Conservation (phyloP, 2,797 vertebrate species). For the Octomys mimax region DNA sequence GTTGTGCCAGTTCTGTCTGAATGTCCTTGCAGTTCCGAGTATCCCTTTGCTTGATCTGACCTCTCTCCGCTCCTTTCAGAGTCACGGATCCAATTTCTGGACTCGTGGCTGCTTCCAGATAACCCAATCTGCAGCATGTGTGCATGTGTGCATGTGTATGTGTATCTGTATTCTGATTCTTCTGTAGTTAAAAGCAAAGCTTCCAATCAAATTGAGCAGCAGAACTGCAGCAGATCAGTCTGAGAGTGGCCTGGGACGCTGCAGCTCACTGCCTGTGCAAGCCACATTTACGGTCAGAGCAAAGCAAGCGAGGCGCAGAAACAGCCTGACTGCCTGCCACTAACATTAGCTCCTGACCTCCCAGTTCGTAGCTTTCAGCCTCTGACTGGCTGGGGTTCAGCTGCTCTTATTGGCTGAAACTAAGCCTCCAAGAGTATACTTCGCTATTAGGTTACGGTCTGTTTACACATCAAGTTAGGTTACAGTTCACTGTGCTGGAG, state of each 20-base stretch:
- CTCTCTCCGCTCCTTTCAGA: not conserved
- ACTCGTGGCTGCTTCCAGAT: not conserved
- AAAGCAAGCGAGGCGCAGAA: not conserved
- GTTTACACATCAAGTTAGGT: not conserved
- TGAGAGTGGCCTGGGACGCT: not conserved
- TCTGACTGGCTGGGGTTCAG: slow-evolving; percentile 13
- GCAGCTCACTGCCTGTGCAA: not conserved
- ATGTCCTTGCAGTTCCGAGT: not conserved
- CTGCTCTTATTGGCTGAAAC: not conserved
- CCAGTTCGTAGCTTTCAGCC: not conserved
- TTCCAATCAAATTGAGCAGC: not conserved
- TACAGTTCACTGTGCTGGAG: not conserved
- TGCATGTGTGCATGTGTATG: not conserved
- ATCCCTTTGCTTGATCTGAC: not conserved
- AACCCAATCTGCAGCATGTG: not conserved
- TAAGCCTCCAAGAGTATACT: not conserved
- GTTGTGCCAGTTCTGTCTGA: not conserved
- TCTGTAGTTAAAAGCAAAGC: not conserved
- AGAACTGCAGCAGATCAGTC: not conserved
- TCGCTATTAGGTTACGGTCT: not conserved
- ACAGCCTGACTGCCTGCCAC: not conserved
- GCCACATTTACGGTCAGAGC: not conserved
- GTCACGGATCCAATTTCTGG: not conserved
- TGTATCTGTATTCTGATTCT: not conserved
- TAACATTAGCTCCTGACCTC: not conserved